Evolutionary conservation across 2,888 invertebrate genomes (phyloP), one percentile per base, ranked within the genome.

Genomic region (Ichneumoninae sp.): DNA sequence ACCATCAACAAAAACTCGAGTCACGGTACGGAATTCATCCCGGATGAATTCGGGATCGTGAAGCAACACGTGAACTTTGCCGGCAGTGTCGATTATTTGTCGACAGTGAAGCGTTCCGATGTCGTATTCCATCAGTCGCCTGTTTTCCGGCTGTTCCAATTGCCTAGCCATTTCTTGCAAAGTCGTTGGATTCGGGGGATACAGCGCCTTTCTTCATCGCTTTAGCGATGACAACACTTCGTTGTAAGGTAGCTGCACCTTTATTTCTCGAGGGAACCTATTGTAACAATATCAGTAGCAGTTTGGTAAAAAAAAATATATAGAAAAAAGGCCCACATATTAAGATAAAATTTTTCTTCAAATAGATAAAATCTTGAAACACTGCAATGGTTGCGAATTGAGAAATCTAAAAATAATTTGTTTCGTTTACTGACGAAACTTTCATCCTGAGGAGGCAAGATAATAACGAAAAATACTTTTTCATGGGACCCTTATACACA

Each of bases 1-100:
- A 0, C 54, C 85, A 26, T 85, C 81, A 16, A 85, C 66, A 8
- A 85, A 85, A 6, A 85, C 6, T n/a, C 69, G 73, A 1, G 73
- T 57, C 1, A 78, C 65, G 10, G 19, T 30, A 2, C 10, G 16
- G 13, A 73, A 81, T 13, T 73, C 19, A 4, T 33, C 26, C 26
- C 40, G 0, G 5, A 65, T 26, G 30, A 81, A 77, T 57, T 77
- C 33, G 6, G 52, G 54, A 68, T 84, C 81, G 10, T 44, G 69
- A 10, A 81, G 44, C 4, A 81, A 10, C 3, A 84, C 54, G 19
- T 81, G 84, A 0, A 71, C 10, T 70, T 68, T 19, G 16, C 73
- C 73, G 3, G 47, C 50, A 26, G 6, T 47, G 19, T 81, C 81
- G 6, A 4, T 16, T 16, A 83, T 50, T n/a, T 3, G 30, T 2